A percentile compares a stretch with the other conserved stretches of the same genome.
phyloP scores from a whole-genome alignment of 2,797 vertebrate genomes.

The Gephyroberyx darwinii region DNA sequence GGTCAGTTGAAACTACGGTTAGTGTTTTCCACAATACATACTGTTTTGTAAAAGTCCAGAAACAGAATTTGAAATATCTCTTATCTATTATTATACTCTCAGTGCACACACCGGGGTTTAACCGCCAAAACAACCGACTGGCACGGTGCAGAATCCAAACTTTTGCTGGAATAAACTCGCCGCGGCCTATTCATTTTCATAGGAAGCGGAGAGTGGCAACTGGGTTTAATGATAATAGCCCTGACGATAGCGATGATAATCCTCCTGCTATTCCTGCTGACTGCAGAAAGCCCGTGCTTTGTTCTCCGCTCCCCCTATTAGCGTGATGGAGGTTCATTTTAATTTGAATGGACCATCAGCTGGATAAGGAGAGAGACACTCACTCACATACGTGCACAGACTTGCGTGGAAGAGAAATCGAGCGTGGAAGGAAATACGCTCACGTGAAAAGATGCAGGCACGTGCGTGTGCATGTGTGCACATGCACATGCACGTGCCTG shows the following conservation, averaged over 20 bases:
- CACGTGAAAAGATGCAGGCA: not conserved
- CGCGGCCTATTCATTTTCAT: conserved; percentile 41
- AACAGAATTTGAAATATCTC: not conserved
- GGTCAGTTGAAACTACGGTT: no score
- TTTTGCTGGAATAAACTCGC: conserved; percentile 43
- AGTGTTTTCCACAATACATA: not conserved
- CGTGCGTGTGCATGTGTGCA: not conserved
- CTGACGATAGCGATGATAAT: conserved; percentile 73
- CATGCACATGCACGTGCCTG: conserved; percentile 4
- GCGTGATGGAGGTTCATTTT: conserved; percentile 79
- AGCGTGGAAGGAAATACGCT: conserved; percentile 30
- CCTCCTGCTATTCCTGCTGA: conserved; percentile 73
- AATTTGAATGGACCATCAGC: conserved; percentile 79
- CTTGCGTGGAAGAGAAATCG: conserved; percentile 43
- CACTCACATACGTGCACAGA: conserved; percentile 6
- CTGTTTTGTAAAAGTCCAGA: conserved; percentile 24
- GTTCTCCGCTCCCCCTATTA: conserved; percentile 75
- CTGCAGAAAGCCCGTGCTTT: conserved; percentile 75
- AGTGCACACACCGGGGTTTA: conserved; percentile 4
- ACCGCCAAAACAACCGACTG: conserved; percentile 12
- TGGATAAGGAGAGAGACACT: conserved; percentile 64
- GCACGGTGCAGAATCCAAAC: conserved; percentile 27
- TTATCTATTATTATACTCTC: not conserved
- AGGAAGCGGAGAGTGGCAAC: conserved; percentile 43
- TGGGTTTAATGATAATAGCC: conserved; percentile 74